Conservation (phyloP, 1,140 invertebrate species). For the Drosophila paulistorum region DNA sequence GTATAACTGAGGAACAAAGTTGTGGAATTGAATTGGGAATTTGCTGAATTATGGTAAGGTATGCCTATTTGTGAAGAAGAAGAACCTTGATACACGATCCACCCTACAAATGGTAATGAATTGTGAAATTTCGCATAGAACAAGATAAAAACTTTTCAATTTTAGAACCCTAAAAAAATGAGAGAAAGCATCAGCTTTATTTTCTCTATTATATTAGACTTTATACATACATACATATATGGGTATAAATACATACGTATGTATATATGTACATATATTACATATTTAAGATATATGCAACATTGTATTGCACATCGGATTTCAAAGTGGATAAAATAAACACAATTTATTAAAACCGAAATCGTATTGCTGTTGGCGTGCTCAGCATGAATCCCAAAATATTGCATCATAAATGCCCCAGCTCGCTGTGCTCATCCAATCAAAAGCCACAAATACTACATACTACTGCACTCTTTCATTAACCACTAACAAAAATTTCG, state of each 20-base stretch:
- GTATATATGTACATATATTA: background rate
- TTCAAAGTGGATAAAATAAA: background rate
- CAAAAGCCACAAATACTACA: slow-evolving; percentile 5
- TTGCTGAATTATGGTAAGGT: no score
- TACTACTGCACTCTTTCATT: slow-evolving; percentile 3
- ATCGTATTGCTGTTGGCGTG: slow-evolving; percentile 6
- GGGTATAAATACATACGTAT: background rate
- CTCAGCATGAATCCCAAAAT: slow-evolving; percentile 4
- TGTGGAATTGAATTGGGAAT: no score
- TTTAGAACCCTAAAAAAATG: no score
- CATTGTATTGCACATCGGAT: slow-evolving; percentile 6
- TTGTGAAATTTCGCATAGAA: no score
- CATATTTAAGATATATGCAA: slow-evolving; percentile 5
- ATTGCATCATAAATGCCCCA: slow-evolving; percentile 2
- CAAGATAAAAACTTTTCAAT: no score
- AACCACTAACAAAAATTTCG: slow-evolving; percentile 8
- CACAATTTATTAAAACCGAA: slow-evolving; percentile 26
- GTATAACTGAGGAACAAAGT: no score
- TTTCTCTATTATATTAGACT: no score
- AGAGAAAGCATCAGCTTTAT: no score
- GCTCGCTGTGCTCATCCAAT: slow-evolving; percentile 7
- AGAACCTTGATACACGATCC: no score
- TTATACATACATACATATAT: background rate
- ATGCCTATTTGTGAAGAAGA: no score
- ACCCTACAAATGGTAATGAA: no score